Base-by-base conservation (phyloP, 2,888 invertebrate species). In the Aspidapion aeneum region DNA sequence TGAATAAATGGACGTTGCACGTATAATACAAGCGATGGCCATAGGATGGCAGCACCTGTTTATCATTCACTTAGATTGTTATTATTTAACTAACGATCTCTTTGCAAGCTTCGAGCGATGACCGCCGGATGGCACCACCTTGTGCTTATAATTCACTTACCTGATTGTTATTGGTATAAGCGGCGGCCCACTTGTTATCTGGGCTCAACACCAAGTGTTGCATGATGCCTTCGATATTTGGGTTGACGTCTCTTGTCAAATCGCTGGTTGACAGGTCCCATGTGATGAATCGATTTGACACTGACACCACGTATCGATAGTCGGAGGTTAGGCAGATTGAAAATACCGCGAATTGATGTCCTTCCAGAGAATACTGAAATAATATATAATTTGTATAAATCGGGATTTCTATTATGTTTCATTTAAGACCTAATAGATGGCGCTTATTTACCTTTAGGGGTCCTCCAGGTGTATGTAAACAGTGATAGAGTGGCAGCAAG, bases 381-480 rank as follows among this genome's bases (percentile, higher is more conserved):
- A 63, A 7, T 21, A 21, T 3, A 16, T 18, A 55, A 18, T 35
- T 1, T 22, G 21, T 18, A 52, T 20, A 3, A 2, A 52, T 17
- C n/a, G 1, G 18, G 22, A 48, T 19, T 1, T 9, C 9, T 17
- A 12, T 50, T 7, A 49, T 35, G 12, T 35, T n/a, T n/a, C n/a
- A n/a, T n/a, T n/a, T n/a, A n/a, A n/a, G n/a, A n/a, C n/a, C n/a
- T n/a, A n/a, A n/a, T n/a, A n/a, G n/a, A n/a, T n/a, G n/a, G n/a
- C n/a, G n/a, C n/a, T n/a, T n/a, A 19, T 22, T 58, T 77, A 93
- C 94, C 84, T 98, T 98, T 2, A 98, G 81, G 0, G 98, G 98
- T 1, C 98, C 98, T 55, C 98, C 98, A n/a, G 98, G 98, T 1
- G 98, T 98, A 77, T 98, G 98, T 66, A 98, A 82, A 74, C 97